Evolutionary conservation across 2,888 invertebrate species (phyloP), one percentile per base, ranked within the genome.

Genomic region (Callinectes sapidus): DNA sequence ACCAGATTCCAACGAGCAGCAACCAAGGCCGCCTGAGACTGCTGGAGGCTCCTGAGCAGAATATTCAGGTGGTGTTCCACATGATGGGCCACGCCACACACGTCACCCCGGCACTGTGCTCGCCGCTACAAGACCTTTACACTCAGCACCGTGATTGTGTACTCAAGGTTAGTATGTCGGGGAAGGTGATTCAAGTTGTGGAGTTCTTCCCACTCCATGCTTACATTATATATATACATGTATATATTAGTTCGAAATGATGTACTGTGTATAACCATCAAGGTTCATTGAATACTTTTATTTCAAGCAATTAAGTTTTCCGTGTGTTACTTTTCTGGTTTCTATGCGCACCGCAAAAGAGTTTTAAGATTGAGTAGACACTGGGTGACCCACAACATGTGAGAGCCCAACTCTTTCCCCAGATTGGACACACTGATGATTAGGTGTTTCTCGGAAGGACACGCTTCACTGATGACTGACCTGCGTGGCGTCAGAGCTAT

Each of bases 21-120:
- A 61, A 39, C 14, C 81, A 91, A n/a, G 91, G 88, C 16, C 93
- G 94, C 14, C 77, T 94, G 54, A 89, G 94, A 71, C 85, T 94
- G 89, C 87, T 94, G 89, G 94, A 94, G 88, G 93, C 93, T 16
- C 91, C 91, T 0, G 93, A 94, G 54, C 94, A 92, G 32, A 91
- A 92, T 85, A 35, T 92, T 2, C 91, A 94, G 23, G 89, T 94
- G 48, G 91, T 94, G 23, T 94, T 93, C 89, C 94, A 94, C 91
- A 93, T 94, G 90, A 92, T 94, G 92, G 92, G 93, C 13, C 94
- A 92, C 23, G 92, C 93, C 54, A 42, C 66, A 2, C 94, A 92
- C 39, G 90, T 94, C 89, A 87, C 91, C 0, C 93, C 93, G 16
- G 91, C 94, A 39, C 90, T 94, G 28, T 42, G 90, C 35, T 94